Conservation (phyloP, 2,113 vertebrate species). For the Aspidoscelis tigris region DNA sequence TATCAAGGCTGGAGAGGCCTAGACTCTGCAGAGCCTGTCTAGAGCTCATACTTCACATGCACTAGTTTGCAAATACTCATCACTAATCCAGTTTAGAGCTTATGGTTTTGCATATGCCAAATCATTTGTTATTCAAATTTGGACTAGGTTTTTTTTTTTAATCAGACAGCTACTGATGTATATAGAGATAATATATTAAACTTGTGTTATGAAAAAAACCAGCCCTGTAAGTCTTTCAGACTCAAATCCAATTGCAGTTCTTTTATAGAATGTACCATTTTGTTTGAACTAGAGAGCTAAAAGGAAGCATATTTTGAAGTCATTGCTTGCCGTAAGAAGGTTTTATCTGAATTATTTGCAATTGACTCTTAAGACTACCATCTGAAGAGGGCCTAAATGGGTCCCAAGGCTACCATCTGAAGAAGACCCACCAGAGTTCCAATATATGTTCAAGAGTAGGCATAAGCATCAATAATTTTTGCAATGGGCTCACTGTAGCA, state of each 20-base stretch:
- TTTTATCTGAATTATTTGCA: background rate
- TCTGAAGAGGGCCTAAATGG: background rate
- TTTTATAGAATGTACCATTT: background rate
- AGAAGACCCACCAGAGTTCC: background rate
- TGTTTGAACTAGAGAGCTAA: background rate
- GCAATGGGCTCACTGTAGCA: background rate
- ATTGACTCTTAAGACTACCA: background rate
- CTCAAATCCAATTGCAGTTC: background rate
- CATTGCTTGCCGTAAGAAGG: background rate
- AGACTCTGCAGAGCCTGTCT: no score
- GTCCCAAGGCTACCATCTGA: background rate
- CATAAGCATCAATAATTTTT: background rate
- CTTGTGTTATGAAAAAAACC: background rate
- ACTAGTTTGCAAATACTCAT: background rate
- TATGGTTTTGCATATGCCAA: background rate
- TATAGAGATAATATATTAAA: background rate
- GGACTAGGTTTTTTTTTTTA: background rate
- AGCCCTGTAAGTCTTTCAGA: background rate
- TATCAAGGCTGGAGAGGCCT: no score
- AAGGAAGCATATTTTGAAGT: background rate
- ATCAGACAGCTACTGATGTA: background rate
- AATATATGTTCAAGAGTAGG: background rate
- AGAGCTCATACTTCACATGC: background rate
- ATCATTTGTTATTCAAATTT: conserved; percentile 12
- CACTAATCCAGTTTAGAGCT: background rate